Base-by-base conservation (phyloP, 1,140 invertebrate genomes). In the Drosophila sp. region DNA sequence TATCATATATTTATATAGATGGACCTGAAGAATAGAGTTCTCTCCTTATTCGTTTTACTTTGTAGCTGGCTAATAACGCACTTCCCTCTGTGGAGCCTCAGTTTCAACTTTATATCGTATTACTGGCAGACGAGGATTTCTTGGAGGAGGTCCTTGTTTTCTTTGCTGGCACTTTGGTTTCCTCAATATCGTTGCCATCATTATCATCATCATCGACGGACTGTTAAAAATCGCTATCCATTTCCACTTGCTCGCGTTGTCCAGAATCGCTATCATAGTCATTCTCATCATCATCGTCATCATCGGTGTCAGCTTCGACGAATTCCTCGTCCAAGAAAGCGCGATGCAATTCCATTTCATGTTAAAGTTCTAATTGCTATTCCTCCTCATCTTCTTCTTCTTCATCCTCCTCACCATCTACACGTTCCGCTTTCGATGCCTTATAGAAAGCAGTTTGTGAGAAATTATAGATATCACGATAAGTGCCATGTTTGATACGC, bases 391-490 rank as follows among this genome's bases (percentile, higher is more conserved):
- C 96, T 80, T 95, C 94, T 17, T 94, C 93, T 4, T 94, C 94
- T 50, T 94, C 94, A 72, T 95, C 94, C 60, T 94, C 94, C 63
- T 96, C 96, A 17, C 94, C 94, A 72, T 96, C 96, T 7, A 97
- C 93, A 92, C 97, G 96, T 90, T 97, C 96, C 60, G 95, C 95
- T 92, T 96, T 94, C 29, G 98, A 92, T 1, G 97, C 97, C 89
- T 96, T 96, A 72, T 98, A 97, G 92, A 99, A 99, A 0, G 97
- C 98, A 87, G 95, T 95, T 94, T 97, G 96, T 8, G 97, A 97
- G 93, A 99, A 98, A 91, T 99, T 99, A 92, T 99, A 99, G 55
- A 99, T 98, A 91, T 99, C 98, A 90, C 98, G 97, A 93, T 99
- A 99, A 56, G 97, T 97, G 93, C 98, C 98, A 87, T 96, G 95